Conservation (phyloP, 1,140 invertebrate species). For the Drosophila ercepeae region DNA sequence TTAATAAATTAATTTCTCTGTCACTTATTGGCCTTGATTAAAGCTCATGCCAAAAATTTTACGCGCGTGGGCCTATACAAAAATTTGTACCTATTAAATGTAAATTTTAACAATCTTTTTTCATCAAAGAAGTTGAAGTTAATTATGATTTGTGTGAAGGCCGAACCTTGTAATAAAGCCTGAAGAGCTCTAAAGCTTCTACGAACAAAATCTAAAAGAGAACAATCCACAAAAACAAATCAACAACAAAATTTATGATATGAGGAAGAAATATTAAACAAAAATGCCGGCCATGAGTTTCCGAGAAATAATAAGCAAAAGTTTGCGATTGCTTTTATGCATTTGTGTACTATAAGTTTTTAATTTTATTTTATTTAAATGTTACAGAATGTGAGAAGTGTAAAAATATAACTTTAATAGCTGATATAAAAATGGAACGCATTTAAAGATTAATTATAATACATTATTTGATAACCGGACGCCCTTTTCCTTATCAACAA, state of each 20-base stretch:
- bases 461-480: slow-evolving; percentile 1
- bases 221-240: slow-evolving; percentile 5
- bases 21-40: slow-evolving; percentile 42
- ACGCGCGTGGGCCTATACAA: slow-evolving; percentile 32
- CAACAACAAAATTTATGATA: not conserved
- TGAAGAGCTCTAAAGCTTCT: slow-evolving; percentile 5
- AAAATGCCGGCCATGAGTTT: not conserved
- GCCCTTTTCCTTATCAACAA: slow-evolving; percentile 1
- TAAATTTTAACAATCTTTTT: slow-evolving; percentile 34
- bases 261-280: slow-evolving; percentile 3
- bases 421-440: not conserved
- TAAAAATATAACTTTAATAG: too few relatives aligned
- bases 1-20: slow-evolving; percentile 42
- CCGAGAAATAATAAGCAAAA: not conserved
- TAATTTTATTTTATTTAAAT: too few relatives aligned
- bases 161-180: slow-evolving; percentile 18
- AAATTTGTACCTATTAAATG: slow-evolving; percentile 22
- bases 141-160: slow-evolving; percentile 37
- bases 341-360: too few relatives aligned
- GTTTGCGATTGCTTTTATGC: too few relatives aligned
- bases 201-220: slow-evolving; percentile 19
- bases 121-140: slow-evolving; percentile 34
- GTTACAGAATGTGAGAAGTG: too few relatives aligned
- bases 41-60: slow-evolving; percentile 23
- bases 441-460: not conserved